phyloP scores from a whole-genome alignment of 1,140 invertebrate species.

The Helicoverpa armigera region DNA sequence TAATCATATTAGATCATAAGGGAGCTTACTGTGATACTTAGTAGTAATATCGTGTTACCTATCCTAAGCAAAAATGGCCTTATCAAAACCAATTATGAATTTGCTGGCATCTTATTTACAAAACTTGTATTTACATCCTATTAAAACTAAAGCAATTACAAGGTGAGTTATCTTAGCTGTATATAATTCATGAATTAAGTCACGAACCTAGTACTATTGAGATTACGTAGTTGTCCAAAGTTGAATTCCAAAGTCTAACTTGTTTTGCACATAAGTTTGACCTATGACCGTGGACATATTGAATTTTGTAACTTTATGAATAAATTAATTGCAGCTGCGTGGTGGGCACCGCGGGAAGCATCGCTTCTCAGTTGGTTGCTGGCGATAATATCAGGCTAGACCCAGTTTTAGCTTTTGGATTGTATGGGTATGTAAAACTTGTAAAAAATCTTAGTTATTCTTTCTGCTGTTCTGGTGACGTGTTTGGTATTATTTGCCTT shows the following conservation, averaged over 20 bases:
- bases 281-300: neutral
- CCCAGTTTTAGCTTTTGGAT: slow-evolving; percentile 89
- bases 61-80: slow-evolving; percentile 88
- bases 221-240: slow-evolving; percentile 1
- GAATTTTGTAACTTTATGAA: neutral
- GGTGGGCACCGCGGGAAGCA: slow-evolving; percentile 89
- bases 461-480: neutral
- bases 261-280: neutral
- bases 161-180: slow-evolving; percentile 86
- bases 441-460: neutral
- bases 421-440: slow-evolving; percentile 88
- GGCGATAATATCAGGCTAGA: slow-evolving; percentile 88
- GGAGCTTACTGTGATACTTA: slow-evolving; percentile 10
- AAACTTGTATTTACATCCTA: slow-evolving; percentile 89
- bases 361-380: slow-evolving; percentile 89
- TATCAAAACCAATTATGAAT: slow-evolving; percentile 90
- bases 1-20: slow-evolving; percentile 36
- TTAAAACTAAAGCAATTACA: slow-evolving; percentile 91
- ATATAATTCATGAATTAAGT: neutral
- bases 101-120: slow-evolving; percentile 89
- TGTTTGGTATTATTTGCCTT: neutral
- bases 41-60: slow-evolving; percentile 3
- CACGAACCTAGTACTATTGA: slow-evolving; percentile 8
- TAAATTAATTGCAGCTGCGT: slow-evolving; percentile 85
- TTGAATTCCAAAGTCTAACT: slow-evolving; percentile 34